A percentile compares a stretch with the other conserved stretches of the same genome.
Evolutionary conservation across 2,113 vertebrate genomes (phyloP).

Genomic region (Cyphomyrus plagiostoma): DNA sequence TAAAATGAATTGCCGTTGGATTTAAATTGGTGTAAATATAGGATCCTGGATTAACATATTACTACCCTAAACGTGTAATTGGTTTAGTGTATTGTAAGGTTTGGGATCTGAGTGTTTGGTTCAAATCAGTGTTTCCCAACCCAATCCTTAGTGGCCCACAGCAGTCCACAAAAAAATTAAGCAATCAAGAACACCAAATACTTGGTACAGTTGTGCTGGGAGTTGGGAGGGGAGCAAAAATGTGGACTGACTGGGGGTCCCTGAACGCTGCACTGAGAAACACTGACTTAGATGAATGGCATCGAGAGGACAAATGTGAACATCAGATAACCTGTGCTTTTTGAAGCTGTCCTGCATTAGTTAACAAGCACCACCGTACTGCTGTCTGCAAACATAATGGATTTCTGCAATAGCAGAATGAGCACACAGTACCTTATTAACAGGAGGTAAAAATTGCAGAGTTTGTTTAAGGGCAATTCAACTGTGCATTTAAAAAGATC

Average conservation of each 20-base stretch:
- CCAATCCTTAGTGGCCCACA: neutral
- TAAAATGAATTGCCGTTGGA: neutral
- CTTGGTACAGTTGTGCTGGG: neutral
- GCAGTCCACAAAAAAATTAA: neutral
- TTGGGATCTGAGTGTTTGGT: neutral
- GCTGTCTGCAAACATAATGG: neutral
- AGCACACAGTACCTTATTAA: neutral
- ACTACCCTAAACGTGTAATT: neutral
- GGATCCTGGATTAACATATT: neutral
- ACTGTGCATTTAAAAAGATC: neutral
- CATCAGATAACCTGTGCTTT: neutral
- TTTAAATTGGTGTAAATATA: neutral
- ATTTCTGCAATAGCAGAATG: neutral
- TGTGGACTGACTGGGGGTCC: neutral
- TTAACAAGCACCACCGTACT: neutral
- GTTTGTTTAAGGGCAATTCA: neutral
- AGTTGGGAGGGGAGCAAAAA: neutral
- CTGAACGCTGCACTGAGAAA: neutral
- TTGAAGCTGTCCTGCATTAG: neutral
- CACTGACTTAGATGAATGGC: neutral
- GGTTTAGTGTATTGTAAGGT: neutral
- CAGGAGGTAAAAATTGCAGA: neutral
- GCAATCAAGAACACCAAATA: neutral
- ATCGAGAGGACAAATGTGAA: neutral
- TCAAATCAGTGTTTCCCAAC: neutral